phyloP scores from a whole-genome alignment of 1,140 invertebrate species.

The Asbolus verrucosus region DNA sequence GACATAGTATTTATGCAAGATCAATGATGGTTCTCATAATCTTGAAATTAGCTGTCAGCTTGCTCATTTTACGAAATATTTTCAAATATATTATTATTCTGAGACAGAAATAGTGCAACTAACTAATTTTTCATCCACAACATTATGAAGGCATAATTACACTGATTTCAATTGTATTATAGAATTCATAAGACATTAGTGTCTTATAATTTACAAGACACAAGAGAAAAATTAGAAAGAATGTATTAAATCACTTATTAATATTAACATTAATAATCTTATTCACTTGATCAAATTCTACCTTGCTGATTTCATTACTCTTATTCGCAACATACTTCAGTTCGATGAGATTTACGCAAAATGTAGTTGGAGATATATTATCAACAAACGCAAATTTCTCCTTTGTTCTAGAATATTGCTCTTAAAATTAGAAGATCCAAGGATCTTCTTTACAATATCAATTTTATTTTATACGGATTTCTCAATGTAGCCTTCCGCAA shows the following conservation, averaged over 20 bases:
- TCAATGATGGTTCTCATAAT: too few species aligned
- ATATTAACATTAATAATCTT: not conserved
- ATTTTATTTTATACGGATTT: not conserved
- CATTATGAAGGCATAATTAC: too few species aligned
- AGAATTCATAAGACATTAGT: not conserved
- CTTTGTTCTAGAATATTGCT: too few species aligned
- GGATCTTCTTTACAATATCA: not conserved
- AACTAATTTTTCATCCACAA: not conserved
- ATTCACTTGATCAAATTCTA: not conserved
- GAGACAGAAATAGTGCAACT: too few species aligned
- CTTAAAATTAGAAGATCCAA: too few species aligned
- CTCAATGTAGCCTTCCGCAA: not conserved
- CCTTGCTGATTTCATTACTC: not conserved
- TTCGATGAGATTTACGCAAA: not conserved
- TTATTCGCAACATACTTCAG: too few species aligned
- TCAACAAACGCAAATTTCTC: too few species aligned
- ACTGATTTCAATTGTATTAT: not conserved
- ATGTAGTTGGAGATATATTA: too few species aligned
- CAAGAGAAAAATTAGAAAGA: not conserved
- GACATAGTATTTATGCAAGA: too few species aligned
- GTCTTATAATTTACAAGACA: not conserved
- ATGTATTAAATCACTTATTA: constrained; percentile 1
- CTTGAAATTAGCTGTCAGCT: too few species aligned
- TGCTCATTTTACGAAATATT: too few species aligned
- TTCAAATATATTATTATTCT: too few species aligned